Conservation (phyloP, 2,797 vertebrate species). For the Dermochelys coriacea region DNA sequence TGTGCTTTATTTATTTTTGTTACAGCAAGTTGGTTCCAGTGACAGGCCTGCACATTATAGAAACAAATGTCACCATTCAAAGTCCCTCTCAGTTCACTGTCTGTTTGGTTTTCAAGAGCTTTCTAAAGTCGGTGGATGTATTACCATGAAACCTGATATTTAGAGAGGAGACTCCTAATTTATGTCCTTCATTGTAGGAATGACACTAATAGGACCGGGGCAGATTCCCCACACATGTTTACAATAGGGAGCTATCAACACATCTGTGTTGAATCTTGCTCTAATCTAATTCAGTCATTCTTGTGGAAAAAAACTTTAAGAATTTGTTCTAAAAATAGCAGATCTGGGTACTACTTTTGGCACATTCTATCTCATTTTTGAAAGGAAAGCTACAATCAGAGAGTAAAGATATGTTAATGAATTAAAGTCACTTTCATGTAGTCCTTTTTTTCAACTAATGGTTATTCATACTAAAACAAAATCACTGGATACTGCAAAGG, state of each 20-base stretch:
- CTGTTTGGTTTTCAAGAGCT: background rate
- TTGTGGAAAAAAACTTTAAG: slow-evolving; percentile 8
- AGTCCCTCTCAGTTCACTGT: background rate
- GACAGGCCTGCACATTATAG: background rate
- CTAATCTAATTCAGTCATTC: background rate
- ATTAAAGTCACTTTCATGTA: background rate
- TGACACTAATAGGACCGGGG: background rate
- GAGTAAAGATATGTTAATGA: background rate
- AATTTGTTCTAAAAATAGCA: slow-evolving; percentile 14
- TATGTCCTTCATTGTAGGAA: background rate
- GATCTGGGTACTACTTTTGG: background rate
- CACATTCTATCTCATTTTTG: background rate
- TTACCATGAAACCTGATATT: background rate
- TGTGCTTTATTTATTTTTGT: background rate
- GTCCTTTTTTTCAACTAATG: background rate
- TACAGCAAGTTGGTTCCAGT: slow-evolving; percentile 26
- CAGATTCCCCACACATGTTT: slow-evolving; percentile 11
- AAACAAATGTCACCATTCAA: slow-evolving; percentile 33
- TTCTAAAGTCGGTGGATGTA: background rate
- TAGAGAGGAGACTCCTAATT: background rate
- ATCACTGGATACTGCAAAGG: slow-evolving; percentile 5
- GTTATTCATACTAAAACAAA: slow-evolving; percentile 10
- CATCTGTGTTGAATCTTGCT: slow-evolving; percentile 36
- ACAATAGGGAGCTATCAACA: background rate
- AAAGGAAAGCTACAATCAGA: background rate